Evolutionary conservation across 2,888 invertebrate genomes (phyloP), one percentile per base, ranked within the genome.

Genomic region (Atherix ibis): DNA sequence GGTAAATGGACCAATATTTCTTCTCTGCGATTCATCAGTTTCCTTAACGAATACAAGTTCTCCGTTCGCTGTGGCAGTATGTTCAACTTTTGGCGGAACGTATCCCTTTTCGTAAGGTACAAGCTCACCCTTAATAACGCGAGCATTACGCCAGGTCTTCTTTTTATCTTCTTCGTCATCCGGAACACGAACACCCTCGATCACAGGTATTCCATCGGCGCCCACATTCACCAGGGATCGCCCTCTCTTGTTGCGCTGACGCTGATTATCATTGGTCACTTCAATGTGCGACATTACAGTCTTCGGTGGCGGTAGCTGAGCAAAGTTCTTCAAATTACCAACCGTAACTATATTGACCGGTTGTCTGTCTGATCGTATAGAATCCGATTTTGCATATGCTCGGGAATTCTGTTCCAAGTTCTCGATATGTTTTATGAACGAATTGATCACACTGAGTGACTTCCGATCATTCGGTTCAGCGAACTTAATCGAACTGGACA

Each of bases 61-160:
- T 2, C 43, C 43, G 18, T 27, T 30, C 5, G 31, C 17, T n/a
- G n/a, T 26, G 6, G 26, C 5, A 5, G 32, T 27, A 41, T 46
- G 40, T 51, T 50, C 52, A 30, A 70, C 71, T 42, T 68, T 70
- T 2, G 73, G 71, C 31, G 76, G 74, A 40, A 68, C 68, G 43
- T 75, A 73, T 5, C 72, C 76, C 47, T 74, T 70, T 31, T 77
- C 77, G 46, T 81, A 79, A 13, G 81, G 79, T 29, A 80, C 66
- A 32, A 88, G 58, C 53, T 82, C 75, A 35, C 83, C 82, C 49
- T 88, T 85, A 29, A 88, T 81, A 10, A 88, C 85, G 42, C 87
- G 67, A 1, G 87, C 88, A 56, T 88, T 88, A 35, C 88, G 68
- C 87, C 87, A 88, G 1, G 76, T 78, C 52, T 81, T 80, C 22